phyloP scores from a whole-genome alignment of 2,888 invertebrate species.

The Osedax fenrisi region DNA sequence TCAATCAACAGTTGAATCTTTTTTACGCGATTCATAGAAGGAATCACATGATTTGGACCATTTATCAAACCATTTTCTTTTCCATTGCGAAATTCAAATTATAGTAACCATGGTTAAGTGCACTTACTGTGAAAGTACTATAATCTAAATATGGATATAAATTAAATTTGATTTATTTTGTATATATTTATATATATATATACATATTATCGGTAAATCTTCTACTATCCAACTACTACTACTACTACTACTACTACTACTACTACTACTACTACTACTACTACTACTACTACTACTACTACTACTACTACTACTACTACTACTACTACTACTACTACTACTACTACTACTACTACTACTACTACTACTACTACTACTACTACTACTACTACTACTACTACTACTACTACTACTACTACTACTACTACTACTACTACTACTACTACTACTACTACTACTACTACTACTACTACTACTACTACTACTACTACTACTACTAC shows the following conservation, averaged over 20 bases:
- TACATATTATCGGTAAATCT: too few species aligned
- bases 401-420: not conserved
- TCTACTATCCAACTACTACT: not conserved
- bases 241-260: not conserved
- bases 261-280: not conserved
- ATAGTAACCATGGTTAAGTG: too few species aligned
- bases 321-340: not conserved
- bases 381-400: not conserved
- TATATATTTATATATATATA: too few species aligned
- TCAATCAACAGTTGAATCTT: too few species aligned
- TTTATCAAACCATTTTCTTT: too few species aligned
- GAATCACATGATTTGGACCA: too few species aligned
- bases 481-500: not conserved
- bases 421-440: not conserved
- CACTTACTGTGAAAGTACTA: too few species aligned
- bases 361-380: not conserved
- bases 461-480: not conserved
- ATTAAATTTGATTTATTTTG: too few species aligned
- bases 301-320: not conserved
- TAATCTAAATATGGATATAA: too few species aligned
- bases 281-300: not conserved
- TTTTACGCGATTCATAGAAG: too few species aligned
- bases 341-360: constrained; percentile 2
- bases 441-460: not conserved
- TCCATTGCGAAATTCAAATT: too few species aligned